Base-by-base conservation (phyloP, 2,797 vertebrate genomes). In the Halcyon badia region DNA sequence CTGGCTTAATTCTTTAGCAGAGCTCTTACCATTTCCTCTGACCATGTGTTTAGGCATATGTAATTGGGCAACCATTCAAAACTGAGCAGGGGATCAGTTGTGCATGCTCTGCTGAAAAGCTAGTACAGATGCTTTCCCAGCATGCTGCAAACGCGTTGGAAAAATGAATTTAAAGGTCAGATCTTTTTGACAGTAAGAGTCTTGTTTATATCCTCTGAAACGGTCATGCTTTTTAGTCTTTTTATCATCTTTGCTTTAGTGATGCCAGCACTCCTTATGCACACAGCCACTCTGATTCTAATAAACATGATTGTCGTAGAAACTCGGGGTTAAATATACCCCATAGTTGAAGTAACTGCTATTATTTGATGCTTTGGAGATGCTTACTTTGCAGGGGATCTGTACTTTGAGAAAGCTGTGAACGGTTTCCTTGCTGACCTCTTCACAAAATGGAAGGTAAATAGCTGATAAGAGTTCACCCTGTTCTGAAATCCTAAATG, bases 381-480 rank as follows among this genome's bases (percentile, higher is more conserved):
- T 89, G 46, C 70, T 97, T 83, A 75, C 41, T 94, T 97, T 97
- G 44, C 93, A 99, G 99, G 99, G 58, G 99, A 99, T 94, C 98
- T 99, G 10, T 99, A 99, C 97, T 99, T 99, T 97, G 99, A 99
- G 96, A 99, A 99, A 97, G 99, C 99, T 83, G 99, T 99, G 37
- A 99, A 99, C 14, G 99, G 99, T 93, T 99, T 99, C 90, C 98
- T 99, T 46, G 99, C 99, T 26, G 99, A 99, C 95, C 99, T 99
- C 51, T 99, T 99, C 92, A 98, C 99, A 70, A 99, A 99, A 87
- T 99, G 99, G 99, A 99, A 99, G 99, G 99, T 99, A 98, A 84
- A 33, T 71, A 61, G 56, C 26, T 85, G n/a, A 33, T n/a, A 5
- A 5, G 21, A 39, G 25, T 70, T 80, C 44, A 52, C 15, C 19